Conservation (phyloP, 2,797 vertebrate genomes). For the Orestias chungarensis region DNA sequence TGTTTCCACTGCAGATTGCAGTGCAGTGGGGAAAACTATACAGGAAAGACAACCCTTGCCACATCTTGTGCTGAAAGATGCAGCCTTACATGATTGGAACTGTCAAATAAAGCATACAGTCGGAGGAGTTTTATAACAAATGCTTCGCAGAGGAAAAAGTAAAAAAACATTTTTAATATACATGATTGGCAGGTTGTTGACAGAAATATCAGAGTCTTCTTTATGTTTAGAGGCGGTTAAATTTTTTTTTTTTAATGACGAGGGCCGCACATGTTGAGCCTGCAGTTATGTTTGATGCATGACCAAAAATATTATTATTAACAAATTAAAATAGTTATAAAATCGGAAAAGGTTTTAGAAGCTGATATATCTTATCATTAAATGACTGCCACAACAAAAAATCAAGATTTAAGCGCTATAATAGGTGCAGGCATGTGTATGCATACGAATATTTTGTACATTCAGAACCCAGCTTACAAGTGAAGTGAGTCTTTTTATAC, state of each 20-base stretch:
- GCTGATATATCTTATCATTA: not conserved
- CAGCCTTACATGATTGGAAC: conserved; percentile 68
- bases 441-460: not conserved
- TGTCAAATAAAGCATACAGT: conserved; percentile 79
- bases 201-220: conserved; percentile 46
- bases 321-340: not conserved
- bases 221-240: conserved; percentile 34
- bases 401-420: not conserved
- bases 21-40: conserved; percentile 58
- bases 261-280: conserved; percentile 24
- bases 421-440: not conserved
- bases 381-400: not conserved
- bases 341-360: not conserved
- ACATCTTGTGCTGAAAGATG: conserved; percentile 54
- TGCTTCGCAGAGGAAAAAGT: conserved; percentile 26
- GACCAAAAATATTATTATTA: conserved; percentile 32
- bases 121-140: conserved; percentile 58
- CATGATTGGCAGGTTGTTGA: conserved; percentile 73
- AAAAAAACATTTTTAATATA: conserved; percentile 67
- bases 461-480: no score
- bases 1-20: conserved; percentile 68
- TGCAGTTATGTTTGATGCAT: conserved; percentile 16
- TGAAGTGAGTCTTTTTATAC: not conserved
- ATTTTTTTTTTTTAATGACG: conserved; percentile 18
- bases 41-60: conserved; percentile 57